Evolutionary conservation across 2,797 vertebrate genomes (phyloP).

Genomic region (Poecilia wingei): DNA sequence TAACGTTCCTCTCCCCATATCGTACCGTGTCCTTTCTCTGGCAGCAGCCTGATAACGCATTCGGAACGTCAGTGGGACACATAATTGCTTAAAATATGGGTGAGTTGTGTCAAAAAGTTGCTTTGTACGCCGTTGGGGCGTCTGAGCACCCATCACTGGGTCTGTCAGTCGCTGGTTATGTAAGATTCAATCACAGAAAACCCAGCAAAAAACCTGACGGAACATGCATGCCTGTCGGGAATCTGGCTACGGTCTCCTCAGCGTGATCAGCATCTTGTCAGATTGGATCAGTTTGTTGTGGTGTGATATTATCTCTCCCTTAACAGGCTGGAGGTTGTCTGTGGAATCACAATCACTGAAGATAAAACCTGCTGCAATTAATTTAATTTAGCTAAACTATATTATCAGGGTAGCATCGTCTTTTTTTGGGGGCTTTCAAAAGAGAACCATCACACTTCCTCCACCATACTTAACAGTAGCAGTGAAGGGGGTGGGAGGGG

Average conservation of each 20-base stretch:
- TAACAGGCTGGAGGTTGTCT: constrained; percentile 16
- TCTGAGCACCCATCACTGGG: constrained; percentile 23
- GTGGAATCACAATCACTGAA: constrained; percentile 5
- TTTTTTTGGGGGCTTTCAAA: background rate
- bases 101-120: constrained; percentile 12
- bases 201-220: constrained; percentile 30
- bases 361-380: background rate
- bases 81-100: constrained; percentile 15
- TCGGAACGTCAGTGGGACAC: background rate
- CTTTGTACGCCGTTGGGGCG: constrained; percentile 1
- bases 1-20: background rate
- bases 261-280: constrained; percentile 52
- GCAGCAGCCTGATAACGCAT: background rate
- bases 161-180: constrained; percentile 43
- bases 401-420: background rate
- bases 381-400: background rate
- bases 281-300: constrained; percentile 15
- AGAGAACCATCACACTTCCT: background rate
- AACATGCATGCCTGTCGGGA: constrained; percentile 34
- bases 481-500: no score
- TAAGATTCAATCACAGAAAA: constrained; percentile 35
- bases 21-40: background rate
- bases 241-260: constrained; percentile 26
- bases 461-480: background rate
- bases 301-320: background rate